phyloP scores from a whole-genome alignment of 2,797 vertebrate species.

The Ctenopoma multispine region DNA sequence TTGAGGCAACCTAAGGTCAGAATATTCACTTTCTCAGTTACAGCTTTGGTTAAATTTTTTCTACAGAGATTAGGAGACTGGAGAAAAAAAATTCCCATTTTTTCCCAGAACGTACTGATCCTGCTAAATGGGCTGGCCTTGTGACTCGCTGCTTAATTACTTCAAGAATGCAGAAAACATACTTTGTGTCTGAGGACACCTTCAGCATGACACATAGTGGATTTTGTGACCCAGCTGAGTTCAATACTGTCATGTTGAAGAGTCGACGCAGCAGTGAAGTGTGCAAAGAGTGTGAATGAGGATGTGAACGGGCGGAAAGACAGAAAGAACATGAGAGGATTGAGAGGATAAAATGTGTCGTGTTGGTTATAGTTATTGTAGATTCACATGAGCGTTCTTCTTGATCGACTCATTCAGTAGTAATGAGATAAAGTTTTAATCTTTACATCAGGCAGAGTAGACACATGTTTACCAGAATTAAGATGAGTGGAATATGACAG shows the following conservation, averaged over 20 bases:
- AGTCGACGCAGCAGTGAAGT: conserved; percentile 5
- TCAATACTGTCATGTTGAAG: conserved; percentile 6
- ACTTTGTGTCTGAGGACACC: conserved; percentile 6
- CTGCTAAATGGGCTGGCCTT: conserved; percentile 10
- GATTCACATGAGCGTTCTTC: not conserved
- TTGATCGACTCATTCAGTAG: not conserved
- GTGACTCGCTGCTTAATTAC: conserved; percentile 19
- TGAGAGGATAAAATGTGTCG: not conserved
- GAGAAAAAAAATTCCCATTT: not conserved
- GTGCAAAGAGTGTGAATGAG: not conserved
- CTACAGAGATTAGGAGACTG: conserved; percentile 7
- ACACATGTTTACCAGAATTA: not conserved
- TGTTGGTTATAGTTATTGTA: conserved; percentile 1
- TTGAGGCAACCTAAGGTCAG: not conserved
- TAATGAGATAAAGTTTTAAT: too few relatives aligned
- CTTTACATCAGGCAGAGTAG: not conserved
- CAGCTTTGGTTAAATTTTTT: not conserved
- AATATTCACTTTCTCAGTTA: not conserved
- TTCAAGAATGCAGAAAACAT: conserved; percentile 17
- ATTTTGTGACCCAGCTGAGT: conserved; percentile 1
- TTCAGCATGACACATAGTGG: not conserved
- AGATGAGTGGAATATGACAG: not conserved
- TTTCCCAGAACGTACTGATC: not conserved
- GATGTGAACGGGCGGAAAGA: not conserved
- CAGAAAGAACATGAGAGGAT: not conserved